These are phyloP conservation scores for Myrmecobius fasciatus DNA, from an alignment of 2,113 vertebrate genomes.

Conservation along the genomic window DNA sequence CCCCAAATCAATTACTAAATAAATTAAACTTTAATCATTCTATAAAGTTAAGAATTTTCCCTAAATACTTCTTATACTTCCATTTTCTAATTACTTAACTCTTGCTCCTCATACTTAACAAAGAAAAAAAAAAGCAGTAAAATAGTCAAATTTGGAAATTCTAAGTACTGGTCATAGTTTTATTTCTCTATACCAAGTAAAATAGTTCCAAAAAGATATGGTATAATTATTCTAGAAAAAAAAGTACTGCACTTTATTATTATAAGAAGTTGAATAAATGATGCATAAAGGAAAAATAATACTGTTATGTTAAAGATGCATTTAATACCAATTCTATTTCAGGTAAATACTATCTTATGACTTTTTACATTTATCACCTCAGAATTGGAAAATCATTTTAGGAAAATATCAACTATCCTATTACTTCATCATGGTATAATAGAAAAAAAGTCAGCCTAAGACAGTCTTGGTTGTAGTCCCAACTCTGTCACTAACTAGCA, in stretches of 20 bases:
- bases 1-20: not conserved
- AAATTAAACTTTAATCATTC: not conserved
- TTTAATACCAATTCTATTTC: not conserved
- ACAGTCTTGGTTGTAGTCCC: conserved; percentile 21
- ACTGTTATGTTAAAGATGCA: not conserved
- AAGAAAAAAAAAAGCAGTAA: too few relatives aligned
- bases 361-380: not conserved
- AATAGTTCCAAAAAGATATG: not conserved
- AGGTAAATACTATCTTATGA: not conserved
- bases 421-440: not conserved
- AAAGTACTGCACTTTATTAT: not conserved
- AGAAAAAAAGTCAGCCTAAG: conserved; percentile 1
- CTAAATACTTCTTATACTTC: conserved; percentile 1
- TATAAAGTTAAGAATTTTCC: not conserved
- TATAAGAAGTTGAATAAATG: conserved; percentile 7
- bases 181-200: not conserved
- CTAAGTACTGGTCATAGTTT: not conserved
- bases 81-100: conserved; percentile 24
- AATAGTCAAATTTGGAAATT: not conserved
- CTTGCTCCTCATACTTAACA: not conserved
- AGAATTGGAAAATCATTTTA: not conserved
- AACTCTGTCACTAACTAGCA: not conserved
- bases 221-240: not conserved
- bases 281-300: conserved; percentile 9
- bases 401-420: conserved; percentile 17